Evolutionary conservation across 2,113 vertebrate species (phyloP).

Genomic region (Vireo altiloquus): DNA sequence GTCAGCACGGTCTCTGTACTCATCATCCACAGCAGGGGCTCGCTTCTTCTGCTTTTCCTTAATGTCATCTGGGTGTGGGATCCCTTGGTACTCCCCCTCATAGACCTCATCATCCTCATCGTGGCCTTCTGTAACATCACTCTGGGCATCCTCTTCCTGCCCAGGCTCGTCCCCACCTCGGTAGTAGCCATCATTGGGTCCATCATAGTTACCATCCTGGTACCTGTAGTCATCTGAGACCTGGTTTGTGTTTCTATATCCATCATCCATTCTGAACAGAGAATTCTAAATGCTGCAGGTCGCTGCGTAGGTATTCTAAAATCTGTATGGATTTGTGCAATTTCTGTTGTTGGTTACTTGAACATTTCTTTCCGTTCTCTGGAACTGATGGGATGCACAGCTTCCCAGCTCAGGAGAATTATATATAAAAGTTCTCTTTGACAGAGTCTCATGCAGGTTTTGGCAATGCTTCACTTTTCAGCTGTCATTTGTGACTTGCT

Average conservation of each 20-base stretch:
- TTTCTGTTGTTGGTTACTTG: not conserved
- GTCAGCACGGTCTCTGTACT: constrained; percentile 73
- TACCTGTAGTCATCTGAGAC: constrained; percentile 74
- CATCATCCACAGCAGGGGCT: constrained; percentile 65
- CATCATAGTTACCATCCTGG: constrained; percentile 76
- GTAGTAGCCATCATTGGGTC: constrained; percentile 76
- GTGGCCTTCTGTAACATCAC: constrained; percentile 92
- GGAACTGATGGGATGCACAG: not conserved
- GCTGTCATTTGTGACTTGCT: constrained; percentile 15
- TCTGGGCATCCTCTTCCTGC: constrained; percentile 88
- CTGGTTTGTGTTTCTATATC: constrained; percentile 77
- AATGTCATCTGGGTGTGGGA: constrained; percentile 92
- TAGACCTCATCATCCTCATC: constrained; percentile 97
- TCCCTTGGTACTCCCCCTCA: constrained; percentile 96
- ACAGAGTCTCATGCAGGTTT: constrained; percentile 15
- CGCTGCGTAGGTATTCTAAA: not conserved
- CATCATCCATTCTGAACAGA: constrained; percentile 77
- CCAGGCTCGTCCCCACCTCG: constrained; percentile 71
- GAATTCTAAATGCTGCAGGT: not conserved
- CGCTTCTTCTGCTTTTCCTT: constrained; percentile 79
- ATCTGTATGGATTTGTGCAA: not conserved
- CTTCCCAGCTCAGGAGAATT: not conserved
- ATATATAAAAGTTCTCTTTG: not conserved
- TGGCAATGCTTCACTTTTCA: constrained; percentile 16
- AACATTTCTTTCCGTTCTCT: not conserved